Conservation (phyloP, 2,113 vertebrate genomes). For the Rhinoptilus africanus region DNA sequence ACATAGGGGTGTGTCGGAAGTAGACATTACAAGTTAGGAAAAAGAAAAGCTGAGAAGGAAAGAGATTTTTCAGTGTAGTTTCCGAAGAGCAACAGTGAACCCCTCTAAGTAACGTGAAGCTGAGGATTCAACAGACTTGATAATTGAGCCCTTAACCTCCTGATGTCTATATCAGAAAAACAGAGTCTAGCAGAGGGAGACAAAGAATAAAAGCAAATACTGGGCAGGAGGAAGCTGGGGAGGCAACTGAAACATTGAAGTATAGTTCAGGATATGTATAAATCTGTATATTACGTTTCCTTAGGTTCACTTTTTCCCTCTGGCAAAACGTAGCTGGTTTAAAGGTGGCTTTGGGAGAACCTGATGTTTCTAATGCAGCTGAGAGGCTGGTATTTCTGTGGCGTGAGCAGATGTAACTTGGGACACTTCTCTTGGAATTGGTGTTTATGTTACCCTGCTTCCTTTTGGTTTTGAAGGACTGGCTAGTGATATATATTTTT, state of each 20-base stretch:
- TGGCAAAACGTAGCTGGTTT: conserved; percentile 48
- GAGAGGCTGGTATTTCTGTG: background rate
- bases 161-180: conserved; percentile 79
- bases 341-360: conserved; percentile 53
- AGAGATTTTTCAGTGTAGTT: conserved; percentile 50
- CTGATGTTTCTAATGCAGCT: background rate
- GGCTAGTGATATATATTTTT: background rate
- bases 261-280: background rate
- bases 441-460: background rate
- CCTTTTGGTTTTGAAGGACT: background rate
- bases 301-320: conserved; percentile 44
- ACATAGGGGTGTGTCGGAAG: background rate
- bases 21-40: background rate
- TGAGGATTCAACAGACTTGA: conserved; percentile 60
- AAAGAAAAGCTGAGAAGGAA: conserved; percentile 21
- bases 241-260: conserved; percentile 12
- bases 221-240: conserved; percentile 49
- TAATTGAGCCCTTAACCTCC: conserved; percentile 76
- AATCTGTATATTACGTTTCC: background rate
- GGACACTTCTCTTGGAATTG: background rate
- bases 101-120: conserved; percentile 47
- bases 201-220: conserved; percentile 59
- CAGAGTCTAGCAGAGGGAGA: conserved; percentile 60
- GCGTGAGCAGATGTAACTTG: background rate
- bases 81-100: conserved; percentile 57